Conservation (phyloP, 2,888 invertebrate species). For the Dermolepida albohirtum region DNA sequence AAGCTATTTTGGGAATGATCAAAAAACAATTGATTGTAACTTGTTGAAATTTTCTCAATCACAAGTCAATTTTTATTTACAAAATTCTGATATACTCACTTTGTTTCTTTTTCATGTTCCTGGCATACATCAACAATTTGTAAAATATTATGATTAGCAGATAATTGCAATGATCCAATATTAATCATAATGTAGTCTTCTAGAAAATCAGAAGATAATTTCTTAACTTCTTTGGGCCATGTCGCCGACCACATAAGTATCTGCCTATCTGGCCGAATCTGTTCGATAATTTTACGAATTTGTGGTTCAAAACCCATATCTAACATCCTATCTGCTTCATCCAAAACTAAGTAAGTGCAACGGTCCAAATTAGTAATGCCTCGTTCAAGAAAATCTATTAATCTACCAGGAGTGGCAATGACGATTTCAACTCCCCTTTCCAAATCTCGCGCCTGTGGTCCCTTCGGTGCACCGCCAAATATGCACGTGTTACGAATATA, state of each 20-base stretch:
- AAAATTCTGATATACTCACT: constrained; percentile 62
- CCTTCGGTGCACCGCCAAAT: constrained; percentile 97
- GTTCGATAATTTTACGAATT: constrained; percentile 95
- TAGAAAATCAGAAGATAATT: constrained; percentile 95
- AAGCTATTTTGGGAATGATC: constrained; percentile 5
- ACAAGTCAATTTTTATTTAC: too few species aligned
- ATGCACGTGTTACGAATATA: constrained; percentile 92
- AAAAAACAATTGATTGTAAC: background rate
- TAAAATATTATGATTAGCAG: constrained; percentile 93
- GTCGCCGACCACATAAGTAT: constrained; percentile 99
- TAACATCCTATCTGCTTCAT: constrained; percentile 93
- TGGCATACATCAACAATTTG: constrained; percentile 94
- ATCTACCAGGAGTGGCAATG: constrained; percentile 95
- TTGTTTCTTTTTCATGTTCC: constrained; percentile 93
- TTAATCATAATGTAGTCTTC: constrained; percentile 97
- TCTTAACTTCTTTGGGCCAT: constrained; percentile 98
- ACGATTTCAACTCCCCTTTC: constrained; percentile 95
- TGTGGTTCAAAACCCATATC: constrained; percentile 99
- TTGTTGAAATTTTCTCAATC: too few species aligned
- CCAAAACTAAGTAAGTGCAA: constrained; percentile 87
- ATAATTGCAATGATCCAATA: constrained; percentile 94
- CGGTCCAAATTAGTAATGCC: constrained; percentile 83
- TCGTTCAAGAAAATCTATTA: constrained; percentile 87
- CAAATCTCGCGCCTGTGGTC: constrained; percentile 86
- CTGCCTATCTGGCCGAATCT: constrained; percentile 92